Evolutionary conservation across 2,888 invertebrate species (phyloP).

Genomic region (Drosophila multiciliata): DNA sequence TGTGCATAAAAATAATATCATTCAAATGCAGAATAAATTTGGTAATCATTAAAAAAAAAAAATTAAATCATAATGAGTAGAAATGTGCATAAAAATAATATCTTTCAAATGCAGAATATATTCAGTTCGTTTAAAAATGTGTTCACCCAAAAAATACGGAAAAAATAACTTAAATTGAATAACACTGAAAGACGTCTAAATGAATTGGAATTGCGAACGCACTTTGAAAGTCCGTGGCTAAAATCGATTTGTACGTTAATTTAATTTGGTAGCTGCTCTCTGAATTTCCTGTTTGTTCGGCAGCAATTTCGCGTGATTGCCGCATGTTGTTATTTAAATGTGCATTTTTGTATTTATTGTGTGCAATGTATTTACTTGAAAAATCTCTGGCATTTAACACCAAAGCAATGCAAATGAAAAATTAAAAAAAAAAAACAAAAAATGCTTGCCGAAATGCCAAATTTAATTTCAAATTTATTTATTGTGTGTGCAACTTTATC

Average conservation of each 20-base stretch:
- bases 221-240: slow-evolving; percentile 12
- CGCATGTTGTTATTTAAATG: slow-evolving; percentile 37
- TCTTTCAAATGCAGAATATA: neutral
- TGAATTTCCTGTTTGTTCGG: slow-evolving; percentile 34
- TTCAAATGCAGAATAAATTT: neutral
- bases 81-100: neutral
- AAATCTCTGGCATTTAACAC: slow-evolving; percentile 59
- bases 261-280: slow-evolving; percentile 16
- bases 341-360: slow-evolving; percentile 25
- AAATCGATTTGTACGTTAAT: slow-evolving; percentile 29
- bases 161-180: neutral
- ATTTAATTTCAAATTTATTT: slow-evolving; percentile 44
- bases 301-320: slow-evolving; percentile 47
- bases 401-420: slow-evolving; percentile 44
- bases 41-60: neutral
- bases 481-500: slow-evolving; percentile 49
- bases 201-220: slow-evolving; percentile 8
- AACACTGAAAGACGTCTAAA: neutral
- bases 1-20: too few relatives aligned
- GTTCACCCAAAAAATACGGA: neutral
- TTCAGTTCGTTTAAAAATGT: neutral
- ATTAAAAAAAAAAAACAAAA: neutral
- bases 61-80: neutral
- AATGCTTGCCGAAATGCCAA: slow-evolving; percentile 28
- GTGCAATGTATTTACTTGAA: slow-evolving; percentile 26